Evolutionary conservation across 2,888 invertebrate genomes (phyloP), one percentile per base, ranked within the genome.

Genomic region (Eledona agricola): DNA sequence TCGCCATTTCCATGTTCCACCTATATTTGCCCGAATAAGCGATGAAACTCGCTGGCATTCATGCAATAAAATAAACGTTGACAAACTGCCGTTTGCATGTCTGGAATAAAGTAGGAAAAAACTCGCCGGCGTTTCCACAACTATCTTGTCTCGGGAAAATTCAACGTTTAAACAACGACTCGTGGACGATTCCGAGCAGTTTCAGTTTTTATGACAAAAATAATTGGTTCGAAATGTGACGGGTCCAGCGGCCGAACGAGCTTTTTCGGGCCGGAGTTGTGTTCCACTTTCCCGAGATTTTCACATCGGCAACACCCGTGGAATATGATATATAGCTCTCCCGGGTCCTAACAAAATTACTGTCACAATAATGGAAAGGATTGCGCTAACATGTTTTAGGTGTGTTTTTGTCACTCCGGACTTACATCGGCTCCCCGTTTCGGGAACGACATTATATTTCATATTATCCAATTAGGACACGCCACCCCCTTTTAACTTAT

Each of bases 281-380:
- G 23, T 12, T 16, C 7, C 13, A 22, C 25, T 31, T 40, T 34
- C 15, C 19, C 19, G 34, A 40, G 54, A 54, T 54, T 54, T 50
- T 38, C 54, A 28, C 54, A 50, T 54, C 45, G 42, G 53, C 49
- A 37, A 38, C 40, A 58, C 34, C 50, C 59, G 60, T 55, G 60
- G n/a, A 64, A 63, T 65, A 65, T 68, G 66, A 68, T 67, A 57
- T 64, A 68, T 59, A 52, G 55, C 50, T 46, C 63, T 57, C 62
- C 15, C 53, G 62, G 57, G 63, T 37, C 55, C 62, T 63, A 64
- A 61, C 63, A 58, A 65, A 66, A 67, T 67, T 67, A 67, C 65
- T 64, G 63, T 64, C 65, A 62, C 60, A 60, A 63, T 67, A 66
- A 67, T 63, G 62, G 64, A 64, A 64, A 63, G 66, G 66, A 65